Evolutionary conservation across 2,797 vertebrate species (phyloP).

Genomic region (Megaceryle alcyon): DNA sequence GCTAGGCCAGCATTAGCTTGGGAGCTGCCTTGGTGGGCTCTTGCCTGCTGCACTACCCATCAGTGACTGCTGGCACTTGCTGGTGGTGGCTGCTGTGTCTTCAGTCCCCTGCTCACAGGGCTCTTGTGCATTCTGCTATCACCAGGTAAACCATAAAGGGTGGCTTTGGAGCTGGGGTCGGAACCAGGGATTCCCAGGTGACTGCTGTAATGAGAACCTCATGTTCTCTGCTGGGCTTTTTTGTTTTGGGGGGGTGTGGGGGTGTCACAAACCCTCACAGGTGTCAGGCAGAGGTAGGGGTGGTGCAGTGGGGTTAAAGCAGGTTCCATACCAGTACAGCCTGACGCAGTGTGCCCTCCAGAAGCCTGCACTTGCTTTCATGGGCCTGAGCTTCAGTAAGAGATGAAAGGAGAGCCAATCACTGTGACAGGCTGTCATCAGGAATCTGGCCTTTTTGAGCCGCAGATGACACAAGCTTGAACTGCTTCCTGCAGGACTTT

Average conservation of each 20-base stretch:
- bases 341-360: not conserved
- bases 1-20: not conserved
- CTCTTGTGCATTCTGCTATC: not conserved
- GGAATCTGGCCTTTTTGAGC: not conserved
- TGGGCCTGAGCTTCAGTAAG: not conserved
- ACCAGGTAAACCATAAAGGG: not conserved
- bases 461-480: not conserved
- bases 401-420: not conserved
- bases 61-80: not conserved
- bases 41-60: not conserved
- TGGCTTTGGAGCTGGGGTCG: not conserved
- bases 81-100: not conserved
- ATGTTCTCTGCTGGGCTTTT: not conserved
- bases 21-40: not conserved
- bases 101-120: not conserved
- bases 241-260: too few relatives aligned
- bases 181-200: not conserved
- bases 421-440: not conserved
- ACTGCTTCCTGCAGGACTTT: not conserved
- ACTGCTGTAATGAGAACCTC: not conserved
- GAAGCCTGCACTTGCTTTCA: not conserved
- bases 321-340: not conserved
- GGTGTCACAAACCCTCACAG: not conserved
- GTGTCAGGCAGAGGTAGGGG: not conserved
- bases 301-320: not conserved